Evolutionary conservation across 2,888 invertebrate species (phyloP).

Genomic region (Oasisia sp.): DNA sequence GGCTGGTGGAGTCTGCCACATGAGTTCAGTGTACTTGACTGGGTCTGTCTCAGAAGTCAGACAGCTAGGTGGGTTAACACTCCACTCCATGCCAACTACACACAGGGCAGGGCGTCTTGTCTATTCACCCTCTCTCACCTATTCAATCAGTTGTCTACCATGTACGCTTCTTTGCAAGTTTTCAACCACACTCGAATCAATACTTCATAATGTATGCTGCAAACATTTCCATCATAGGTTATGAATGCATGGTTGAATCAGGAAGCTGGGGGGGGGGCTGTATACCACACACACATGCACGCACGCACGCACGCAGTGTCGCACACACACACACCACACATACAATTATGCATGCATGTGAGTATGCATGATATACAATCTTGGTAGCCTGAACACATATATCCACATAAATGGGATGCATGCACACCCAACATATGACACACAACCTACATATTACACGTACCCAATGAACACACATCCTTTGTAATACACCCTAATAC

Average conservation of each 20-base stretch:
- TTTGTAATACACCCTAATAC: background rate
- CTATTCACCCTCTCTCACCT: background rate
- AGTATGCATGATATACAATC: background rate
- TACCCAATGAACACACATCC: background rate
- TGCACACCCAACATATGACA: background rate
- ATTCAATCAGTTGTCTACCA: background rate
- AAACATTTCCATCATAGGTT: background rate
- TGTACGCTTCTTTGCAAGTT: background rate
- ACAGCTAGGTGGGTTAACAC: background rate
- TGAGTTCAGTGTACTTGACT: background rate
- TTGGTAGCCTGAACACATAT: too few relatives aligned
- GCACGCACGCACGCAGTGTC: too few relatives aligned
- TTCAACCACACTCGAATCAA: background rate
- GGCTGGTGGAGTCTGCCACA: background rate
- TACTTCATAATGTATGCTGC: background rate
- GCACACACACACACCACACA: too few relatives aligned
- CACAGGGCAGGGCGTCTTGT: background rate
- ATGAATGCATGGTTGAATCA: background rate
- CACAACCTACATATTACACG: background rate
- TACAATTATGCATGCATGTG: too few relatives aligned
- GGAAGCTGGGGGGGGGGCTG: background rate
- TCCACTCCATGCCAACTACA: background rate
- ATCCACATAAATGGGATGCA: too few relatives aligned
- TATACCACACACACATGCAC: too few relatives aligned
- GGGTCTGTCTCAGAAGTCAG: too few relatives aligned